Percentiles rank a stretch among this genome's conserved stretches.
Evolutionary conservation across 2,797 vertebrate genomes (phyloP).

Genomic region (Kryptopterus vitreolus): DNA sequence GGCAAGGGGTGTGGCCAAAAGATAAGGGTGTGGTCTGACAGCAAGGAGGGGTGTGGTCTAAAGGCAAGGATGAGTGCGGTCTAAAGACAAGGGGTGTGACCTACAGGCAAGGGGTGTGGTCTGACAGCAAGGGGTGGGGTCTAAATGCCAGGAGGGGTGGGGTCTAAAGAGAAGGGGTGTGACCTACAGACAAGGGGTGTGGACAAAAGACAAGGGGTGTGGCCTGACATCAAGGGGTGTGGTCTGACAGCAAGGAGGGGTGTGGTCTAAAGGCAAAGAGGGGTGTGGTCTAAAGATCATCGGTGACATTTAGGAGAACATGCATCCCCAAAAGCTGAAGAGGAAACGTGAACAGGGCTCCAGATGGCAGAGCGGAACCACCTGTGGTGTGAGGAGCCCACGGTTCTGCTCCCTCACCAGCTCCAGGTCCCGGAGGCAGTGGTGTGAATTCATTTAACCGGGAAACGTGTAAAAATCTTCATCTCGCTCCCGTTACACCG

Average conservation of each 20-base stretch:
- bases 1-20: not conserved
- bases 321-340: no score
- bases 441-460: not conserved
- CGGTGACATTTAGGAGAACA: no score
- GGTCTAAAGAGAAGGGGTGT: not conserved
- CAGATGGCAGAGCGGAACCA: no score
- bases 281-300: no score
- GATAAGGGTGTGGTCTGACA: no score
- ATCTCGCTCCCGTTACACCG: not conserved
- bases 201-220: no score
- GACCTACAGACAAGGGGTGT: not conserved
- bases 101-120: no score
- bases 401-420: not conserved
- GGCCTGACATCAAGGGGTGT: not conserved
- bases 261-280: not conserved
- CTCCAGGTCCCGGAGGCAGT: not conserved
- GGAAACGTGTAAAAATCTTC: not conserved
- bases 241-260: no score
- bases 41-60: no score
- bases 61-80: not conserved
- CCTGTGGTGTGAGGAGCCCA: no score
- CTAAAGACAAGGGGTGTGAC: not conserved
- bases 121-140: not conserved
- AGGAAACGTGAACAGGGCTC: not conserved
- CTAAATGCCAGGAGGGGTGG: no score